A percentile compares a stretch with the other conserved stretches of the same genome.
Evolutionary conservation across 2,797 vertebrate species (phyloP).

Genomic region (Enteromius viviparus): DNA sequence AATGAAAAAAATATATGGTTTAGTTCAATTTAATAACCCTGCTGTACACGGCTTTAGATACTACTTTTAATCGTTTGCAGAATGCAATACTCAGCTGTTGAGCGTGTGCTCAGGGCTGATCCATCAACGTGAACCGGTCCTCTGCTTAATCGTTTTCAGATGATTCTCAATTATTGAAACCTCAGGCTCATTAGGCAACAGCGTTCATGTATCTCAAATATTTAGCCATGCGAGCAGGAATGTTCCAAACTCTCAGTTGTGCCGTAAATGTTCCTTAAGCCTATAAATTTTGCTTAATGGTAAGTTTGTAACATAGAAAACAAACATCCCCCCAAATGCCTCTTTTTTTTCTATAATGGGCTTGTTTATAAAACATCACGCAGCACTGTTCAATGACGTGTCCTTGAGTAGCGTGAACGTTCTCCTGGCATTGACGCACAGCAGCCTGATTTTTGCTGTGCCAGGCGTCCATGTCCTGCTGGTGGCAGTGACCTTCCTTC

Average conservation of each 20-base stretch:
- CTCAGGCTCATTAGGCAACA: slow-evolving; percentile 20
- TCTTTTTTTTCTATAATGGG: background rate
- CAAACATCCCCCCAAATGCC: background rate
- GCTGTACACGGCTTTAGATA: background rate
- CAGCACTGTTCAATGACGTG: background rate
- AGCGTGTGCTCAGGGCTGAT: background rate
- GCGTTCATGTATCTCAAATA: slow-evolving; percentile 41
- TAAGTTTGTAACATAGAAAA: slow-evolving; percentile 22
- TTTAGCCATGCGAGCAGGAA: slow-evolving; percentile 11
- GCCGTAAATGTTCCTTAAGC: slow-evolving; percentile 1
- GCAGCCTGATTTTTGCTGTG: slow-evolving; percentile 4
- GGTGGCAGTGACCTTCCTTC: slow-evolving; percentile 40
- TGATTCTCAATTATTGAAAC: slow-evolving; percentile 48
- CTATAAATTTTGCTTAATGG: slow-evolving; percentile 11
- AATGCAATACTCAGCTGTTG: background rate
- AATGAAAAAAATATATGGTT: background rate
- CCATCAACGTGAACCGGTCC: background rate
- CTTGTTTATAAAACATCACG: slow-evolving; percentile 7
- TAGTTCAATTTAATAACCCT: background rate
- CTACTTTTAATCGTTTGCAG: background rate
- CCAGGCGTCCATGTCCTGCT: slow-evolving; percentile 23
- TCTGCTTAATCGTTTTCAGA: slow-evolving; percentile 51
- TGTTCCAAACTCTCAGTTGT: slow-evolving; percentile 30
- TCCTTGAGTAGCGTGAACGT: slow-evolving; percentile 27
- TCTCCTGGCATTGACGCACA: slow-evolving; percentile 21